Base-by-base conservation (phyloP, 1,140 invertebrate genomes). In the Venturia canescens region DNA sequence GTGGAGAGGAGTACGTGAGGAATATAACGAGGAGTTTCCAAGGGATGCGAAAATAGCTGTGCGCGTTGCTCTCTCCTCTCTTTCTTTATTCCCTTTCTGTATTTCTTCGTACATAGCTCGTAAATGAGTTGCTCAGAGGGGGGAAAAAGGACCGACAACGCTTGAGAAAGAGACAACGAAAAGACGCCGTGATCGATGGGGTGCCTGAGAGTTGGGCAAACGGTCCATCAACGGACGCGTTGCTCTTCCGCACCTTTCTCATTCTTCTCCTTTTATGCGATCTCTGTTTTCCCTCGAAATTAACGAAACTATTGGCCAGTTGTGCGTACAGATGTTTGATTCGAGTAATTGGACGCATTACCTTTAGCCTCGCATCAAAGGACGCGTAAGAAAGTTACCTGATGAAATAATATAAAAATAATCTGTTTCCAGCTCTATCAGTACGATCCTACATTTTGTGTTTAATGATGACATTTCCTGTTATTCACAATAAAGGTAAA, bases 21-120 rank as follows among this genome's bases (percentile, higher is more conserved):
- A 77, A 81, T 81, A 81, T 81, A 81, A 77, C 80, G 75, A 77
- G 57, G 80, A 81, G 75, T 81, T 60, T 81, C 60, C 72, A 53
- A 31, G 67, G 50, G 57, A 26, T 66, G 66, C 50, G 63, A 69
- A 50, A 44, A 69, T 69, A 63, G 75, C 31, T 44, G 31, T 77
- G 66, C 18, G 66, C 66, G 29, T 69, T 18, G 5, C 38, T 44
- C 38, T 44, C 38, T 44, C 38, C 38, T 44, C 38, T 44, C 38
- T 44, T 44, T 44, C 38, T 13, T 13, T 44, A 4, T 44, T 13
- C 38, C 38, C 66, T 31, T n/a, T 69, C 66, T 69, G 66, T 69
- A 69, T 77, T 31, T 44, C 15, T 77, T 3, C 31, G 66, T 69
- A 69, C 31, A 48, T 66, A 23, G 53, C 60, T 44, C 11, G 31